phyloP scores from a whole-genome alignment of 2,797 vertebrate species.

The Silurus lanzhouensis region DNA sequence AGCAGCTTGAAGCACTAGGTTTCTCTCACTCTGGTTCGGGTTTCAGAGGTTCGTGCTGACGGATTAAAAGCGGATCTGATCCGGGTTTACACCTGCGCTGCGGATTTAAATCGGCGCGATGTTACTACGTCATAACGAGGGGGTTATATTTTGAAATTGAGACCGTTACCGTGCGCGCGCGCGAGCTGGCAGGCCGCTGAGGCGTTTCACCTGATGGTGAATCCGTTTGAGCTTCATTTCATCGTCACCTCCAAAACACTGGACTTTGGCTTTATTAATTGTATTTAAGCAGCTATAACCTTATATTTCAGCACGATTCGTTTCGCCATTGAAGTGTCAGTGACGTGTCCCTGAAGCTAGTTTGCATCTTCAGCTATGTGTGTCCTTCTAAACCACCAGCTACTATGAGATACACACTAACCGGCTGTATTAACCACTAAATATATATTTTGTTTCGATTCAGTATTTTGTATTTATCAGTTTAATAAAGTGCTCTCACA shows the following conservation, averaged over 20 bases:
- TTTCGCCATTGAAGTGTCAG: neutral
- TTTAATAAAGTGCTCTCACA: too few relatives aligned
- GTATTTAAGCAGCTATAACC: neutral
- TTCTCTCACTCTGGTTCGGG: neutral
- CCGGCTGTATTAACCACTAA: too few relatives aligned
- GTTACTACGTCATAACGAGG: slow-evolving; percentile 3
- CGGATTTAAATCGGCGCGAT: slow-evolving; percentile 5
- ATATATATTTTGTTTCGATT: too few relatives aligned
- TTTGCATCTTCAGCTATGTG: neutral
- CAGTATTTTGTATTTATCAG: too few relatives aligned
- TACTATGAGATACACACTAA: too few relatives aligned
- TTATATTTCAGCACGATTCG: too few relatives aligned
- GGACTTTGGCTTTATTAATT: too few relatives aligned
- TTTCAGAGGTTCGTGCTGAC: neutral
- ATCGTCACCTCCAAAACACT: neutral
- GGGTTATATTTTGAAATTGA: slow-evolving; percentile 22
- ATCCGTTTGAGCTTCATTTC: too few relatives aligned
- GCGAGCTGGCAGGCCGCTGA: neutral
- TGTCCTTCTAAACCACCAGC: too few relatives aligned
- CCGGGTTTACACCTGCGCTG: neutral
- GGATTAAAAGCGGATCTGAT: neutral
- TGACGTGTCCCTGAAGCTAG: neutral
- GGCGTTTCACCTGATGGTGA: neutral
- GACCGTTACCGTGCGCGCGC: neutral
- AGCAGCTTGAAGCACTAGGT: slow-evolving; percentile 1